Evolutionary conservation across 2,113 vertebrate genomes (phyloP), one percentile per base, ranked within the genome.

Genomic region (Edolisoma coerulescens): DNA sequence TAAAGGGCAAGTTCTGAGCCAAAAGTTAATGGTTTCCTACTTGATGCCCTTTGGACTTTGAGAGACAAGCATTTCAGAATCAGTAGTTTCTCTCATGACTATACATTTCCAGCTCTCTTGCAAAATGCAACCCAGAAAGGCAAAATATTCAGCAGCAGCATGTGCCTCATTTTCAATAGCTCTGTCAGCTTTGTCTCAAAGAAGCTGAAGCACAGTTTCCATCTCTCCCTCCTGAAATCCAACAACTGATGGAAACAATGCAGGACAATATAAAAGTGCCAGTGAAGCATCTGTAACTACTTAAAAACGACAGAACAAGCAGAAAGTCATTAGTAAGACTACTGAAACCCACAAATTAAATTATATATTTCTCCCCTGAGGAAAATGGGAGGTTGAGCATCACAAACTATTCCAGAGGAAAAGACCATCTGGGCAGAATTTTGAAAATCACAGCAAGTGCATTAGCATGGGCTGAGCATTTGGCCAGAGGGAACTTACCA

Each of bases 261-360:
- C n/a, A 68, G 61, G 73, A 82, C 69, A 68, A 78, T 37, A 45
- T 33, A 63, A 84, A 95, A 91, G 49, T 84, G 56, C 84, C 73
- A 71, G n/a, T 64, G 73, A 87, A 82, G 65, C 91, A 91, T 84
- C 89, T 91, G 64, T 53, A 88, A 39, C 60, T 84, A 74, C 75
- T 93, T 81, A 39, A 85, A 93, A 88, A 73, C 2, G 21, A 86
- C 33, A 67, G 81, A 84, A 93, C 22, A 82, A 89, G 22, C 49
- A 92, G 65, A 54, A 92, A 84, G 69, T 75, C 69, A 64, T 95
- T 92, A 92, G 73, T 60, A 84, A 87, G 73, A 23, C 87, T 93
- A 92, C 56, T 44, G 64, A 95, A 96, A 68, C 12, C 28, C 60
- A 81, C 80, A 89, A 78, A 92, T 89, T 89, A 91, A 87, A 91